Conservation (phyloP, 2,888 invertebrate species). For the Nemoura dubitans region DNA sequence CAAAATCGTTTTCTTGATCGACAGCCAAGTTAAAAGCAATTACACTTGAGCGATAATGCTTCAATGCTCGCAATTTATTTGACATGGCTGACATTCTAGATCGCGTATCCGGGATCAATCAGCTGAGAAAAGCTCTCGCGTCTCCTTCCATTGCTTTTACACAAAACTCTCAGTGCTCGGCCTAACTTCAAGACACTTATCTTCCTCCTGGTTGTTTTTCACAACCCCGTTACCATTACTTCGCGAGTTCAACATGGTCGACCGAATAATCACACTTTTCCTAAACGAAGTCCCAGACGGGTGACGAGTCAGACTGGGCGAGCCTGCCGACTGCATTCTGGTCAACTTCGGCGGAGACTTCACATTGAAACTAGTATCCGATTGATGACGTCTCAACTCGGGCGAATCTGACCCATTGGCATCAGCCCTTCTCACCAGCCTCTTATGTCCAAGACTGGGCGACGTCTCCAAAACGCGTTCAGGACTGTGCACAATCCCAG, state of each 20-base stretch:
- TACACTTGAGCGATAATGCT: neutral
- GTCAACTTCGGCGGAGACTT: neutral
- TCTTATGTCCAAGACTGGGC: slow-evolving; percentile 9
- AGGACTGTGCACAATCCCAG: slow-evolving; percentile 19
- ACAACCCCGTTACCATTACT: neutral
- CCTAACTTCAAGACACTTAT: neutral
- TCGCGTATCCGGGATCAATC: too few species aligned
- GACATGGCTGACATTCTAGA: too few species aligned
- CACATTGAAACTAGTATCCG: slow-evolving; percentile 23
- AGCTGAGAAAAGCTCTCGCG: too few species aligned
- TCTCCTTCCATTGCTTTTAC: neutral
- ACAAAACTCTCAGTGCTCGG: neutral
- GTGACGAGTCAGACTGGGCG: neutral
- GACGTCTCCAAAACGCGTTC: slow-evolving; percentile 13
- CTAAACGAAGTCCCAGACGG: slow-evolving; percentile 55
- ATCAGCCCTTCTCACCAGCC: neutral
- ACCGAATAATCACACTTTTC: slow-evolving; percentile 62
- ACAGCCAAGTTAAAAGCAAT: neutral
- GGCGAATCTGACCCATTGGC: neutral
- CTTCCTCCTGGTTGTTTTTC: slow-evolving; percentile 2
- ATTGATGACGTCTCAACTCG: slow-evolving; percentile 25
- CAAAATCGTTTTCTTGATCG: neutral
- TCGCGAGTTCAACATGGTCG: slow-evolving; percentile 36
- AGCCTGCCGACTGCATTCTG: neutral
- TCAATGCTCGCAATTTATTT: neutral